phyloP scores from a whole-genome alignment of 2,113 vertebrate species.

The Pterocles orientalis region DNA sequence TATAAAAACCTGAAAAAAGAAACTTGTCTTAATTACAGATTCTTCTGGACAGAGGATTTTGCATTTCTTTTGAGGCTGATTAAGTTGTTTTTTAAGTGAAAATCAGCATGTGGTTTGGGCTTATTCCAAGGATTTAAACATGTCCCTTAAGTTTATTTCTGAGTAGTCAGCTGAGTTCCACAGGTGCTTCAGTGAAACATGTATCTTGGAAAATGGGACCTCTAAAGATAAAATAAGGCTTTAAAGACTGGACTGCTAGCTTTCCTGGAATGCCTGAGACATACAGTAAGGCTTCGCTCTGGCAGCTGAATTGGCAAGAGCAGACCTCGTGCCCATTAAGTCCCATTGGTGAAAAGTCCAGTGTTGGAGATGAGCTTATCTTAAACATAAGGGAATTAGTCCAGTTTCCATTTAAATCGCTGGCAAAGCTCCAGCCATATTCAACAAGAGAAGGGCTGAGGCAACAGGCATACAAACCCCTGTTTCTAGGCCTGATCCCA shows the following conservation, averaged over 20 bases:
- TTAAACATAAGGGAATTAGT: slow-evolving; percentile 41
- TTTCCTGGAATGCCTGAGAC: not conserved
- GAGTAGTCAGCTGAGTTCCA: not conserved
- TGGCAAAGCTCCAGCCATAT: slow-evolving; percentile 44
- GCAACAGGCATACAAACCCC: slow-evolving; percentile 40
- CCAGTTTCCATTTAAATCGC: slow-evolving; percentile 14
- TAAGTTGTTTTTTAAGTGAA: not conserved
- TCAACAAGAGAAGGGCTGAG: slow-evolving; percentile 15
- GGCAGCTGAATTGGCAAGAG: not conserved
- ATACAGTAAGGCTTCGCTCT: not conserved
- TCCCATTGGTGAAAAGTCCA: not conserved
- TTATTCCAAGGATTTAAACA: not conserved
- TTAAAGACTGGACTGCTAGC: not conserved
- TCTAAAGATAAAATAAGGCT: not conserved
- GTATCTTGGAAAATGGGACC: not conserved
- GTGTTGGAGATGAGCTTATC: slow-evolving; percentile 4
- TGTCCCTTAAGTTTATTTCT: not conserved
- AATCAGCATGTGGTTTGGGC: not conserved
- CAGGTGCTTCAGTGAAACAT: not conserved
- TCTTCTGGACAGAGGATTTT: not conserved
- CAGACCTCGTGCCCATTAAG: not conserved
- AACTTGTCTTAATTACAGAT: not conserved
- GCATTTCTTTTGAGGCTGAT: not conserved
- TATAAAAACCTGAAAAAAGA: not conserved
- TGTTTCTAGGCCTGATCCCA: slow-evolving; percentile 8